Percentiles rank a stretch among this genome's conserved stretches.
These are phyloP conservation scores for Latrodectus elegans DNA, from an alignment of 2,888 invertebrate species.

Conservation along the genomic window DNA sequence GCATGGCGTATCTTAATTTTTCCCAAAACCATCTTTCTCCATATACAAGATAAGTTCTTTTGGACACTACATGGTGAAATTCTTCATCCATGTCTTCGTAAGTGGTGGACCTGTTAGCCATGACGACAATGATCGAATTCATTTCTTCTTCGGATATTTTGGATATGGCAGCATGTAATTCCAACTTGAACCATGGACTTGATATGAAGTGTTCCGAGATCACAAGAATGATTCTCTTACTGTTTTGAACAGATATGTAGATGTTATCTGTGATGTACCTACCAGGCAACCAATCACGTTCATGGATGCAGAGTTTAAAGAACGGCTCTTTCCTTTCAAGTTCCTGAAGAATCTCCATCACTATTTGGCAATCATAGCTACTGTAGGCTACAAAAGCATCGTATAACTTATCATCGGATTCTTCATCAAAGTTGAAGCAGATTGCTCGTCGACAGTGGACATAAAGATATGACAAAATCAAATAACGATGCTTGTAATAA, in stretches of 20 bases:
- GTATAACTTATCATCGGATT: conserved; percentile 68
- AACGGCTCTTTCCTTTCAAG: conserved; percentile 57
- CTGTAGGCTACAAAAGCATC: conserved; percentile 71
- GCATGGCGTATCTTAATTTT: conserved; percentile 71
- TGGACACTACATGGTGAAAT: conserved; percentile 69
- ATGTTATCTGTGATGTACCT: conserved; percentile 71
- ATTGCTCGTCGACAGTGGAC: conserved; percentile 66
- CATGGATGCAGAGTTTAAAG: conserved; percentile 71
- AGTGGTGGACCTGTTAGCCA: conserved; percentile 68
- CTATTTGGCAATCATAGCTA: conserved; percentile 69
- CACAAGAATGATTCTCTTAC: conserved; percentile 71
- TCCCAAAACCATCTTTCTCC: conserved; percentile 72
- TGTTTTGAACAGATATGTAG: conserved; percentile 70
- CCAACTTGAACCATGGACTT: conserved; percentile 71
- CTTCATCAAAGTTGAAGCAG: conserved; percentile 46
- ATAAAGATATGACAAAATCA: conserved; percentile 70
- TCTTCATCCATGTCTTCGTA: conserved; percentile 70
- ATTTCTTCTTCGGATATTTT: conserved; percentile 71
- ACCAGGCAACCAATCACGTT: conserved; percentile 72
- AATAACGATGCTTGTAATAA: conserved; percentile 69
- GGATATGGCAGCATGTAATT: conserved; percentile 69
- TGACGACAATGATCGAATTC: conserved; percentile 70
- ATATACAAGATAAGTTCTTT: conserved; percentile 71
- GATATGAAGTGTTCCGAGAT: conserved; percentile 70
- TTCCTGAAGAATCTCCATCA: conserved; percentile 68